A percentile compares a stretch with the other conserved stretches of the same genome.
Evolutionary conservation across 2,797 vertebrate species (phyloP).

Genomic region (Pelodytes ibericus): DNA sequence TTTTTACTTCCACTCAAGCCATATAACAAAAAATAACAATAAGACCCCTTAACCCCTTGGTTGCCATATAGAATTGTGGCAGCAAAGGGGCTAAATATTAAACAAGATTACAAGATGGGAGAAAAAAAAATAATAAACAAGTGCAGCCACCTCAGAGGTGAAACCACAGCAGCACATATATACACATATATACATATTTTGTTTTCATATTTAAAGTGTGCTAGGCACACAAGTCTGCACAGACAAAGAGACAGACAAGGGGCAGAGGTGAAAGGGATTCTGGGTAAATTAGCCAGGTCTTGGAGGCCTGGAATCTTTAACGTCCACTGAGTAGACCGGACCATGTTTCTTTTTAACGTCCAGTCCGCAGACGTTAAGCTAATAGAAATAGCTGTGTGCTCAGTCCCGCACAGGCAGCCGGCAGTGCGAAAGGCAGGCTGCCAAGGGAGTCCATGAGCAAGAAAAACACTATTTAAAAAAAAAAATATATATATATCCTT

Average conservation of each 20-base stretch:
- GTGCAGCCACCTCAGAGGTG: constrained; percentile 48
- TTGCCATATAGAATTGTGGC: constrained; percentile 6
- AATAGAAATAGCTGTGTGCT: constrained; percentile 49
- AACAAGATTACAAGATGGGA: constrained; percentile 35
- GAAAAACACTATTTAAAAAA: constrained; percentile 44
- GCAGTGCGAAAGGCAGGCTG: constrained; percentile 50
- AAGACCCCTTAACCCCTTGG: constrained; percentile 8
- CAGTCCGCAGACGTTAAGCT: constrained; percentile 53
- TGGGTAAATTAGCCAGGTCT: constrained; percentile 54
- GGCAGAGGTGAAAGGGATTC: constrained; percentile 30
- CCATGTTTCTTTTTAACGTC: constrained; percentile 52
- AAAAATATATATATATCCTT: neutral
- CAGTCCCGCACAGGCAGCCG: constrained; percentile 27
- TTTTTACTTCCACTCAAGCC: constrained; percentile 24
- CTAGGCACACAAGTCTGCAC: constrained; percentile 51
- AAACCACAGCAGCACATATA: constrained; percentile 50
- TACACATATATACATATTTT: constrained; percentile 54
- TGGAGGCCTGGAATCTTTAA: constrained; percentile 50
- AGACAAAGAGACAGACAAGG: constrained; percentile 37
- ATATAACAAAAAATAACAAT: constrained; percentile 14
- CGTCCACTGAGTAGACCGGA: constrained; percentile 55
- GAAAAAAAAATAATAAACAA: constrained; percentile 21
- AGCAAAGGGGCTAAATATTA: constrained; percentile 29
- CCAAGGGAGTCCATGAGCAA: constrained; percentile 34
- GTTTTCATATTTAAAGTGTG: constrained; percentile 51